Percentiles rank a stretch among this genome's conserved stretches.
phyloP scores from a whole-genome alignment of 2,888 invertebrate genomes.

The Melinaea marsaeus region DNA sequence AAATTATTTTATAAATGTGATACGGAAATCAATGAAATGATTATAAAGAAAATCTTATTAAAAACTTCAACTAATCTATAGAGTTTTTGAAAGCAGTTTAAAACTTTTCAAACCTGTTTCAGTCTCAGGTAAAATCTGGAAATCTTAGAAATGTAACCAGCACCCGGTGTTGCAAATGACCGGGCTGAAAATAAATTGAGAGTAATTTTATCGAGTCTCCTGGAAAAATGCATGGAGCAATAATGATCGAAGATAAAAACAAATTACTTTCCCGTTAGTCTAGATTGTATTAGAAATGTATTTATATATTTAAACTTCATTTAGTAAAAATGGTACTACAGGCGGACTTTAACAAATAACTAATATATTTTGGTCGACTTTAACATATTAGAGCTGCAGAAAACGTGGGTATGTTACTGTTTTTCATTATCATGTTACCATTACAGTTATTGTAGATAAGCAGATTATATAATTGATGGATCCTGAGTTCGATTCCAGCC shows the following conservation, averaged over 20 bases:
- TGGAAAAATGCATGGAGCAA: background rate
- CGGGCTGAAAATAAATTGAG: constrained; percentile 53
- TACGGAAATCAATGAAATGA: background rate
- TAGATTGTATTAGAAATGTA: background rate
- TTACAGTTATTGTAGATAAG: too few relatives aligned
- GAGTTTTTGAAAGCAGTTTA: background rate
- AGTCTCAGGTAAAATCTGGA: constrained; percentile 2
- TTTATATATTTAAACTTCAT: too few relatives aligned
- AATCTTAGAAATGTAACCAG: constrained; percentile 24
- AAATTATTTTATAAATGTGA: too few relatives aligned
- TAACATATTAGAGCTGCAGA: too few relatives aligned
- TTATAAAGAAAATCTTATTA: background rate
- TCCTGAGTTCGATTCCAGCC: too few relatives aligned
- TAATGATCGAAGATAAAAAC: background rate
- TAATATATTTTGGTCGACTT: too few relatives aligned
- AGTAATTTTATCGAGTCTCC: constrained; percentile 54
- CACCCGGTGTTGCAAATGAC: constrained; percentile 61
- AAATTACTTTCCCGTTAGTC: background rate
- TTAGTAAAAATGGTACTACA: too few relatives aligned
- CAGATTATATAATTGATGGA: too few relatives aligned
- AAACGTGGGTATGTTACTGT: too few relatives aligned
- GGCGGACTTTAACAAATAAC: too few relatives aligned
- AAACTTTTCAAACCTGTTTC: background rate
- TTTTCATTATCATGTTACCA: too few relatives aligned
- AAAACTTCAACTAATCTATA: background rate